Percentiles rank a stretch among this genome's conserved stretches.
Conservation (phyloP, 2,797 vertebrate species). For the Pantherophis alleghaniensis region DNA sequence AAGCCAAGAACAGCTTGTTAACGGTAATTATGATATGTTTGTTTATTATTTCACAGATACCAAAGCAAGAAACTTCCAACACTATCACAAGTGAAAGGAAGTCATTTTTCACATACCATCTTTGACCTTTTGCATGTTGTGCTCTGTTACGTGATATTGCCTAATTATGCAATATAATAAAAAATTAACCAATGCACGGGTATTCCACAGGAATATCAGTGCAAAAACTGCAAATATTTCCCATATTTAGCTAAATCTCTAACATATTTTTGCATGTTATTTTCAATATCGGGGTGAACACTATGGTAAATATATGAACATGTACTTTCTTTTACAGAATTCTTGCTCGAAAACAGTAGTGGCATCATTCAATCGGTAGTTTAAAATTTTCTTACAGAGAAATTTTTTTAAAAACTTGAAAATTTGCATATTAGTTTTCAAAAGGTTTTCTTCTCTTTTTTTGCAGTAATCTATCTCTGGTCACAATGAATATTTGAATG, state of each 20-base stretch:
- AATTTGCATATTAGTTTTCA: not conserved
- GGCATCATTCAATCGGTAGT: not conserved
- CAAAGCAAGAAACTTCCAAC: not conserved
- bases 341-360: not conserved
- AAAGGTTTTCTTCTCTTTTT: not conserved
- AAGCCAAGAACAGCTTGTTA: not conserved
- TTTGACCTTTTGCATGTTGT: not conserved
- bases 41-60: not conserved
- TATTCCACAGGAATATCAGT: constrained; percentile 3
- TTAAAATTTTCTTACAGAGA: not conserved
- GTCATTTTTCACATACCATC: not conserved
- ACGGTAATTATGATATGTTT: not conserved
- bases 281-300: not conserved
- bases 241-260: constrained; percentile 13
- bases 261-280: not conserved
- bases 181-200: constrained; percentile 4
- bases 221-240: constrained; percentile 19
- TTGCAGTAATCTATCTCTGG: not conserved
- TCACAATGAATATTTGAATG: not conserved
- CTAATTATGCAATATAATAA: not conserved
- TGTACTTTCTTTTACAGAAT: not conserved
- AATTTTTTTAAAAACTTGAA: not conserved
- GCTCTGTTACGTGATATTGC: not conserved
- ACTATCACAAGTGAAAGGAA: not conserved
- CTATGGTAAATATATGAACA: not conserved